Evolutionary conservation across 2,113 vertebrate genomes (phyloP).

Genomic region (Protomyctophum bolini): DNA sequence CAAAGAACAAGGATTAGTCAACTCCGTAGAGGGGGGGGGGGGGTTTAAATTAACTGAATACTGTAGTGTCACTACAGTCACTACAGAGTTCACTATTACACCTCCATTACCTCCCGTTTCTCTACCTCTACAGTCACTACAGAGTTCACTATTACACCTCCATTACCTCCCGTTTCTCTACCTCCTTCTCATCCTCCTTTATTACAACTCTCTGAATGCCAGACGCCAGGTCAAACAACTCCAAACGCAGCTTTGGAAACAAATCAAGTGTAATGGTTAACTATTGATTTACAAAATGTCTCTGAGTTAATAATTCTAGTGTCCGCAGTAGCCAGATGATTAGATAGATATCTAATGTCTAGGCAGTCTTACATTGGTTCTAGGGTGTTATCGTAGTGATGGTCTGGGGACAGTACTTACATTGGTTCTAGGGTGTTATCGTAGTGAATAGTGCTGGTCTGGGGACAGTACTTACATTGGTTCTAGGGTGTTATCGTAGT

Average conservation of each 20-base stretch:
- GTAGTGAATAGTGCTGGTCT: too few species aligned
- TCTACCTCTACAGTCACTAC: background rate
- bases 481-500: too few species aligned
- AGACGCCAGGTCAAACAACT: slow-evolving; percentile 70
- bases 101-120: too few species aligned
- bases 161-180: slow-evolving; percentile 55
- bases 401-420: too few species aligned
- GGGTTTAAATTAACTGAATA: background rate
- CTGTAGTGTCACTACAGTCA: too few species aligned
- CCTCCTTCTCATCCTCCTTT: slow-evolving; percentile 46
- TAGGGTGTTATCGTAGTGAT: too few species aligned
- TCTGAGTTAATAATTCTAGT: background rate
- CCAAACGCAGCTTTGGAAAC: slow-evolving; percentile 71
- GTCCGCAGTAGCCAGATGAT: too few species aligned
- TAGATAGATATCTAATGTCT: too few species aligned
- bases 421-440: too few species aligned
- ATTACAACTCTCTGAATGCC: slow-evolving; percentile 65
- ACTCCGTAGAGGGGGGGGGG: background rate
- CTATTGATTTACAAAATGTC: background rate
- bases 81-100: too few species aligned
- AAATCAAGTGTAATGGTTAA: slow-evolving; percentile 10
- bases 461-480: too few species aligned
- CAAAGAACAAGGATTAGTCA: slow-evolving; percentile 33
- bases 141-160: slow-evolving; percentile 64
- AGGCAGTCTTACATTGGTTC: too few species aligned